These are phyloP conservation scores for Protobothrops flavoviridis DNA, from an alignment of 2,113 vertebrate genomes.

Conservation along the genomic window DNA sequence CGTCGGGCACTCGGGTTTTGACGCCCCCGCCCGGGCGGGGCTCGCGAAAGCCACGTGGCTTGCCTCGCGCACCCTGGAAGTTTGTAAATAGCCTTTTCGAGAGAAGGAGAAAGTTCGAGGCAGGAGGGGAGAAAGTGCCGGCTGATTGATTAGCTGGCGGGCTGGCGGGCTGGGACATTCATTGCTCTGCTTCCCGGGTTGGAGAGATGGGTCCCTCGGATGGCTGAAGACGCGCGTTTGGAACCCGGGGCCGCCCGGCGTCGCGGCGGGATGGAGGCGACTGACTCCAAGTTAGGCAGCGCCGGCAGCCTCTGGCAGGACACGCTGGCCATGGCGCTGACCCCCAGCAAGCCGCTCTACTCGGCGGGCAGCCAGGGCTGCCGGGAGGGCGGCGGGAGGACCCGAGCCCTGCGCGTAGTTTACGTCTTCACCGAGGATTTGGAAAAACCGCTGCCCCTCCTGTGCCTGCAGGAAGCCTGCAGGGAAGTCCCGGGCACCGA, in stretches of 20 bases:
- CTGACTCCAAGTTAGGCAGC: constrained; percentile 49
- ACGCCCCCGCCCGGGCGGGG: background rate
- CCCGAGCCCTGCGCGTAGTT: constrained; percentile 73
- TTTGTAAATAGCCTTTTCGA: background rate
- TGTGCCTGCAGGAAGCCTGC: constrained; percentile 80
- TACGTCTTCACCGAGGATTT: constrained; percentile 72
- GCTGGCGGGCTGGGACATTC: too few species aligned
- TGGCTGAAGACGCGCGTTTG: background rate
- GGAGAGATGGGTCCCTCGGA: background rate
- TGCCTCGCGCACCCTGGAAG: background rate
- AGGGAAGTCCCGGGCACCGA: constrained; percentile 61
- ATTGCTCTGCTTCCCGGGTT: too few species aligned
- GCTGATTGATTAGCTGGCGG: too few species aligned
- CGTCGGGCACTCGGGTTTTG: fast-evolving
- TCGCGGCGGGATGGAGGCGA: background rate
- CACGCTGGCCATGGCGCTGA: constrained; percentile 71
- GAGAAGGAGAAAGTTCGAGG: background rate
- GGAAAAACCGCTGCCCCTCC: constrained; percentile 70
- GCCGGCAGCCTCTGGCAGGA: constrained; percentile 87
- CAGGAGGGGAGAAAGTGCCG: background rate
- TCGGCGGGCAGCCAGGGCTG: constrained; percentile 9
- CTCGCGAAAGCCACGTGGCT: constrained; percentile 4
- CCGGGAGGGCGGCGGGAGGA: constrained; percentile 24
- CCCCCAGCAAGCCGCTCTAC: constrained; percentile 46
- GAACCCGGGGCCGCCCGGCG: background rate